Evolutionary conservation across 2,797 vertebrate genomes (phyloP).

Genomic region (Chiroxiphia lanceolata): DNA sequence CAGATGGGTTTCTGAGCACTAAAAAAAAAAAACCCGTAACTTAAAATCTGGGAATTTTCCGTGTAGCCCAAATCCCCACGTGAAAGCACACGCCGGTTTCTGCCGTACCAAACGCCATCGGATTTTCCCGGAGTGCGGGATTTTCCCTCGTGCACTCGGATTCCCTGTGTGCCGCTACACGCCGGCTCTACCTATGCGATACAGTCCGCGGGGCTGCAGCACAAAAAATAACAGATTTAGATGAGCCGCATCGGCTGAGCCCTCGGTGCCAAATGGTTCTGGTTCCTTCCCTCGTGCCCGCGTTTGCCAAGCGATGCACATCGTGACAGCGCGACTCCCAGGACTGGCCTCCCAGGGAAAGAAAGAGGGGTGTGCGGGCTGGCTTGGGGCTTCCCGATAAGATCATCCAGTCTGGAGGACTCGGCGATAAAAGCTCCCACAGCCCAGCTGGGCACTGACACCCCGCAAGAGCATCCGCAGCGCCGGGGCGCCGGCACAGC

Average conservation of each 20-base stretch:
- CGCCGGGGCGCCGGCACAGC: fast-evolving
- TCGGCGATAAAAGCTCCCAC: neutral
- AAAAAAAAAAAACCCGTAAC: neutral
- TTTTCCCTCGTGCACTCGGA: fast-evolving
- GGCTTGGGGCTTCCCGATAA: fast-evolving
- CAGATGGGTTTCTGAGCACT: neutral
- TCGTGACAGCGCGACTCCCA: fast-evolving
- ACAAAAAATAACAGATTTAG: neutral
- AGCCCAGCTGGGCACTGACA: fast-evolving
- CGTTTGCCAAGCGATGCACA: fast-evolving
- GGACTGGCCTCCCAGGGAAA: neutral
- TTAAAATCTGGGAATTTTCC: neutral
- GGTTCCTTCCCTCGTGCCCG: neutral
- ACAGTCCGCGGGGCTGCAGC: neutral
- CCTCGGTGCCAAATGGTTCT: neutral
- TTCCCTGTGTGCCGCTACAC: fast-evolving
- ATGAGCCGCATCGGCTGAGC: neutral
- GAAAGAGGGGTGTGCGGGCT: neutral
- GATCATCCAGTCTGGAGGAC: neutral
- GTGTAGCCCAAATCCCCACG: neutral
- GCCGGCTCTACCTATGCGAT: fast-evolving
- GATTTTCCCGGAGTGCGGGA: fast-evolving
- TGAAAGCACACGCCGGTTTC: neutral
- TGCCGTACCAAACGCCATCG: fast-evolving
- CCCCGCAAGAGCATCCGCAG: neutral